These are phyloP conservation scores for Brachyopa scutellaris DNA, from an alignment of 2,888 invertebrate genomes.

Conservation along the genomic window DNA sequence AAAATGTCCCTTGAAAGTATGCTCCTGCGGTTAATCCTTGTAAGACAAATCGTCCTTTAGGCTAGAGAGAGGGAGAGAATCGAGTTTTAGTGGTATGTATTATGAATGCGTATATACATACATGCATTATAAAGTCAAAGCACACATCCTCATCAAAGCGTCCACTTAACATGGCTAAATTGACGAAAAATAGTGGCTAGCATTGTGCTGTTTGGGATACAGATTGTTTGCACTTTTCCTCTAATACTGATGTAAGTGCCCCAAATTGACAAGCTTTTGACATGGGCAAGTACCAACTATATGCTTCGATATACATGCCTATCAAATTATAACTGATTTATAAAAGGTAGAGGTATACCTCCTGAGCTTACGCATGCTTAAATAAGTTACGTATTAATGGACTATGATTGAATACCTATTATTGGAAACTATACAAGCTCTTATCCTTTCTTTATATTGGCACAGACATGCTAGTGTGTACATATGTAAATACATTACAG, in stretches of 20 bases:
- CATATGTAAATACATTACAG: too few relatives aligned
- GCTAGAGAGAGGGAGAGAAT: conserved; percentile 17
- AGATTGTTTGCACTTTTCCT: conserved; percentile 49
- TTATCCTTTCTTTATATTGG: too few relatives aligned
- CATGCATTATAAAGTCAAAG: conserved; percentile 13
- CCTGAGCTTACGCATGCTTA: too few relatives aligned
- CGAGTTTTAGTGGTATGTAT: conserved; percentile 35
- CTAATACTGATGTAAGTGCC: conserved; percentile 17
- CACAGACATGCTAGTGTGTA: too few relatives aligned
- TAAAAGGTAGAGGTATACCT: not conserved
- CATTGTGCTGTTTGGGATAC: conserved; percentile 32
- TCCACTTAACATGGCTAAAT: conserved; percentile 33
- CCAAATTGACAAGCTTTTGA: conserved; percentile 43
- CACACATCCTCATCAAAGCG: conserved; percentile 3
- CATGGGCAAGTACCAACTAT: too few relatives aligned
- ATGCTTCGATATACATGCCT: too few relatives aligned
- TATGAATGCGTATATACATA: conserved; percentile 32
- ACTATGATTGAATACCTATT: too few relatives aligned
- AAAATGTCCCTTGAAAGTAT: conserved; percentile 57
- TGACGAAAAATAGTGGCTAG: conserved; percentile 38
- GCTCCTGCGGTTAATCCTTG: conserved; percentile 34
- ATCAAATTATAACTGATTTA: conserved; percentile 42
- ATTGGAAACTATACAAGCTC: too few relatives aligned
- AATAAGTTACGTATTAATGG: not conserved
- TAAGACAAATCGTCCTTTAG: conserved; percentile 3